Evolutionary conservation across 2,888 invertebrate species (phyloP).

Genomic region (Pheosia tremula): DNA sequence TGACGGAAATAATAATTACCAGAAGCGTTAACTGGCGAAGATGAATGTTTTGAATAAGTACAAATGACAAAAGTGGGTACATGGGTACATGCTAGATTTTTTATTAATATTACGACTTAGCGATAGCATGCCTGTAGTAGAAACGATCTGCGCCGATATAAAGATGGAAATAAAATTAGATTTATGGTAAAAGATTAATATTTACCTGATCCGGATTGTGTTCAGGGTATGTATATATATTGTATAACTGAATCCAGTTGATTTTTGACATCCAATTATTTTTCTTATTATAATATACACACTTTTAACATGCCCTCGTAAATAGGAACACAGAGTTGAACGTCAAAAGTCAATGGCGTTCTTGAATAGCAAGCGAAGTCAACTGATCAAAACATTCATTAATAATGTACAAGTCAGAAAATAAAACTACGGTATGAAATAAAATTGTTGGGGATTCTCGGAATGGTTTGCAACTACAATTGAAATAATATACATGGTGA

Average conservation of each 20-base stretch:
- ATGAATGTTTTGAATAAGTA: conserved; percentile 27
- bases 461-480: conserved; percentile 58
- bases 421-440: conserved; percentile 55
- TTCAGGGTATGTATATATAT: conserved; percentile 35
- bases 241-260: conserved; percentile 36
- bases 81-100: conserved; percentile 45
- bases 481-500: conserved; percentile 55
- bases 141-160: conserved; percentile 35
- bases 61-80: conserved; percentile 31
- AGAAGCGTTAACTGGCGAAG: conserved; percentile 14
- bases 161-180: conserved; percentile 33
- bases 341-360: conserved; percentile 57
- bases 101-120: conserved; percentile 33
- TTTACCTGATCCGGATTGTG: conserved; percentile 38
- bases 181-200: conserved; percentile 33
- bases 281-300: conserved; percentile 15
- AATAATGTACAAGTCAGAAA: conserved; percentile 46
- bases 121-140: conserved; percentile 58
- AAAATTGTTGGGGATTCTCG: conserved; percentile 44
- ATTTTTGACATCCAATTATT: conserved; percentile 34
- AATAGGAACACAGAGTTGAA: conserved; percentile 17
- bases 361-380: conserved; percentile 52
- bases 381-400: conserved; percentile 49
- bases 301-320: conserved; percentile 18
- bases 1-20: conserved; percentile 5